Evolutionary conservation across 23 tunicate species (phyloP), one percentile per base, ranked within the genome.

Genomic region (Halocynthia aurantium): DNA sequence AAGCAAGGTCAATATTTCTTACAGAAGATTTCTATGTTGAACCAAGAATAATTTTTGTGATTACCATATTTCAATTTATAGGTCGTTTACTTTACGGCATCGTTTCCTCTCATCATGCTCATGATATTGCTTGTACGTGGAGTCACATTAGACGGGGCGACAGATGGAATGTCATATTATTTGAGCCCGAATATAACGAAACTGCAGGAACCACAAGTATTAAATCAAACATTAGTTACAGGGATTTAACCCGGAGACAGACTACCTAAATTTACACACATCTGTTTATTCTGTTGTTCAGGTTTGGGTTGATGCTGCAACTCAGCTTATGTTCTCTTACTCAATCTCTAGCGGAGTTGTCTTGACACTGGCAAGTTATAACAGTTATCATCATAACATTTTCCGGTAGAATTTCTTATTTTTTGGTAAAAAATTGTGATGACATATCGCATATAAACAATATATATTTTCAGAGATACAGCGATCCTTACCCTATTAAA

Each of bases 31-130:
- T 57, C n/a, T n/a, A n/a, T n/a, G n/a, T n/a, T n/a, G n/a, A 57
- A 10, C 62, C 10, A 57, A 57, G 62, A 57, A n/a, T n/a, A n/a
- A n/a, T n/a, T n/a, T n/a, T n/a, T n/a, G n/a, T n/a, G n/a, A n/a
- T n/a, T n/a, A n/a, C n/a, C n/a, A n/a, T n/a, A n/a, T n/a, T n/a
- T n/a, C n/a, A n/a, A n/a, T n/a, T n/a, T n/a, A n/a, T n/a, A 81
- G 84, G 76, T 81, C 44, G 76, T 81, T 7, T 81, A 81, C 55
- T 70, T 81, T 18, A 81, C 84, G 7, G 84, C 84, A 7, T 52
- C 84, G 8, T 70, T 81, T 73, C 84, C 84, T 5, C 69, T 81
- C n/a, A 19, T 70, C 7, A 81, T 81, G 84, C 31, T 81, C 19
- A 62, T 81, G 11, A 57, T 81, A 10, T 21, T 81, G 53, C 71